phyloP scores from a whole-genome alignment of 2,113 vertebrate species.

The Coregonus clupeaformis region DNA sequence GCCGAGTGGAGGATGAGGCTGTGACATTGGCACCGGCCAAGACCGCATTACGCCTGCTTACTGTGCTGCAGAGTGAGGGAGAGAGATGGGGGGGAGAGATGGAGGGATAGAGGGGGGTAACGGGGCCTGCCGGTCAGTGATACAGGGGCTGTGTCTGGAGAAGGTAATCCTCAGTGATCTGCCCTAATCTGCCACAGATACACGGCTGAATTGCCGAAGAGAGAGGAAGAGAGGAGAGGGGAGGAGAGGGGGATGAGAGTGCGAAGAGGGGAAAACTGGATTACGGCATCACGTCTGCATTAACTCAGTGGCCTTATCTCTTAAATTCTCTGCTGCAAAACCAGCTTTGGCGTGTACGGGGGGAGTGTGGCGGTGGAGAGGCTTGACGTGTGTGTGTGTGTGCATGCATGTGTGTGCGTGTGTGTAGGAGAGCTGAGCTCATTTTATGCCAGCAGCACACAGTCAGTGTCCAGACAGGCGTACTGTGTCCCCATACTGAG shows the following conservation, averaged over 20 bases:
- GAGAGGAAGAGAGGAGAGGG: conserved; percentile 42
- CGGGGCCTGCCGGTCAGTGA: conserved; percentile 54
- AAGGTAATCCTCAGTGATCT: conserved; percentile 78
- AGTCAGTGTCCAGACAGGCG: conserved; percentile 31
- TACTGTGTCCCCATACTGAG: conserved; percentile 20
- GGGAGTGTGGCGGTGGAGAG: conserved; percentile 28
- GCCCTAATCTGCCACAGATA: conserved; percentile 80
- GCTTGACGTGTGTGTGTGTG: conserved; percentile 16
- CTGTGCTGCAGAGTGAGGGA: conserved; percentile 29
- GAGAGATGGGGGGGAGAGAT: background rate
- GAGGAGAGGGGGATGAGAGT: conserved; percentile 38
- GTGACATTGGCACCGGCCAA: background rate
- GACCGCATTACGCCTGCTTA: background rate
- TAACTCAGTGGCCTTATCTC: conserved; percentile 73
- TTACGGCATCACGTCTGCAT: conserved; percentile 72
- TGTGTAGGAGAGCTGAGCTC: conserved; percentile 36
- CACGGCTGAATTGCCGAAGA: conserved; percentile 64
- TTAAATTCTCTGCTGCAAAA: conserved; percentile 65
- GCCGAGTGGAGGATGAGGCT: background rate
- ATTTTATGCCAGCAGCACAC: conserved; percentile 46
- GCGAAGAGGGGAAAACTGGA: conserved; percentile 60
- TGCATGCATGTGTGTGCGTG: conserved; percentile 15
- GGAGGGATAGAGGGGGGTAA: background rate
- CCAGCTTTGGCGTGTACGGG: conserved; percentile 65
- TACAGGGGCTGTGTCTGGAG: conserved; percentile 58